These are phyloP conservation scores for Hydropotes inermis DNA, from an alignment of 2,113 vertebrate species.

Conservation along the genomic window DNA sequence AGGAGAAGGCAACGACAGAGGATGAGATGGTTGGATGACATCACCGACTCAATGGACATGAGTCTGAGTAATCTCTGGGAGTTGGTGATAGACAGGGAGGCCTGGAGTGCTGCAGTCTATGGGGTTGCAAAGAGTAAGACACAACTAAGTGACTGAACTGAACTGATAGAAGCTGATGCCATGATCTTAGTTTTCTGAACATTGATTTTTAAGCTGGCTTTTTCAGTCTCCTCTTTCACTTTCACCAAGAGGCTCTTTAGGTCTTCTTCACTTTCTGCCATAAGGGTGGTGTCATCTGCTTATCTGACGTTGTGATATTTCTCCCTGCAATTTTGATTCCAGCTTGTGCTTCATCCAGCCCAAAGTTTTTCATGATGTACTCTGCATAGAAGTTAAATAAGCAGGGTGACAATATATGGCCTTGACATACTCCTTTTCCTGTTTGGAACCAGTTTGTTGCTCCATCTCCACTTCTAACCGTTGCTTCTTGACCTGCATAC, in stretches of 20 bases:
- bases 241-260: neutral
- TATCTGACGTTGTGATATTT: neutral
- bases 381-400: neutral
- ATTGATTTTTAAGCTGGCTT: neutral
- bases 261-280: neutral
- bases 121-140: neutral
- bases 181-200: neutral
- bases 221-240: neutral
- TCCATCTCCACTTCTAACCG: neutral
- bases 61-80: neutral
- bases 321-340: neutral
- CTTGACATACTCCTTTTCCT: neutral
- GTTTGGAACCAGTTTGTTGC: neutral
- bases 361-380: neutral
- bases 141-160: rapidly evolving
- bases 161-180: neutral
- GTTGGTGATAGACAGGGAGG: neutral
- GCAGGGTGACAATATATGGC: neutral
- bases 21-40: neutral
- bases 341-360: neutral
- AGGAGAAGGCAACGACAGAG: neutral
- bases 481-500: neutral
- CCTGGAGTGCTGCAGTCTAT: neutral
- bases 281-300: neutral
- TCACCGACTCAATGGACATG: neutral